phyloP scores from a whole-genome alignment of 2,113 vertebrate genomes.

The Mus musculus region DNA sequence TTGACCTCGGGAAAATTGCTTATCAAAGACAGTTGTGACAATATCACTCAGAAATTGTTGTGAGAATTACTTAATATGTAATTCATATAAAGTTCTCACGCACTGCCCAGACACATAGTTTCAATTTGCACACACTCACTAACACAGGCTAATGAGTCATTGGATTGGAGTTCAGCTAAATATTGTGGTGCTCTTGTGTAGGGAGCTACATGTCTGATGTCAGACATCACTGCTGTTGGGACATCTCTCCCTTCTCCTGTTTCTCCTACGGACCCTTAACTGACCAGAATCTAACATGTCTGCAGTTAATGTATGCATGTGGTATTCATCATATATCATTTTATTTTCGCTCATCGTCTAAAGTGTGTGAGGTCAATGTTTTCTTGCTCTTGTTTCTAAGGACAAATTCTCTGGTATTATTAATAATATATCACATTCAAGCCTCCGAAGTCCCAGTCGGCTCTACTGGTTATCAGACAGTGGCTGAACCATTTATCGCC shows the following conservation, averaged over 20 bases:
- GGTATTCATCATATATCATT: neutral
- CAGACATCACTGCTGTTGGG: neutral
- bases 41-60: neutral
- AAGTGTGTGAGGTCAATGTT: neutral
- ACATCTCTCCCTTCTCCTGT: neutral
- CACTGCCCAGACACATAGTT: neutral
- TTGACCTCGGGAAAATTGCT: neutral
- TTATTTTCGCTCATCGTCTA: neutral
- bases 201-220: neutral
- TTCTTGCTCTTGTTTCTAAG: slow-evolving; percentile 34
- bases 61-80: slow-evolving; percentile 40
- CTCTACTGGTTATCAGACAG: neutral
- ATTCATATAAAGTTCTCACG: neutral
- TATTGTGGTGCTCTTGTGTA: neutral
- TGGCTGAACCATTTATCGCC: neutral
- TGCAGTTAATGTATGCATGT: neutral
- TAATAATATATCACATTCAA: neutral
- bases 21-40: neutral
- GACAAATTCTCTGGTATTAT: slow-evolving; percentile 15
- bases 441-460: neutral
- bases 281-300: neutral
- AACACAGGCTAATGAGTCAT: neutral
- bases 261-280: neutral
- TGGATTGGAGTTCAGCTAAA: neutral
- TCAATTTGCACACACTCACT: neutral